Evolutionary conservation across 2,113 vertebrate genomes (phyloP).

Genomic region (Tachuris rubrigastra): DNA sequence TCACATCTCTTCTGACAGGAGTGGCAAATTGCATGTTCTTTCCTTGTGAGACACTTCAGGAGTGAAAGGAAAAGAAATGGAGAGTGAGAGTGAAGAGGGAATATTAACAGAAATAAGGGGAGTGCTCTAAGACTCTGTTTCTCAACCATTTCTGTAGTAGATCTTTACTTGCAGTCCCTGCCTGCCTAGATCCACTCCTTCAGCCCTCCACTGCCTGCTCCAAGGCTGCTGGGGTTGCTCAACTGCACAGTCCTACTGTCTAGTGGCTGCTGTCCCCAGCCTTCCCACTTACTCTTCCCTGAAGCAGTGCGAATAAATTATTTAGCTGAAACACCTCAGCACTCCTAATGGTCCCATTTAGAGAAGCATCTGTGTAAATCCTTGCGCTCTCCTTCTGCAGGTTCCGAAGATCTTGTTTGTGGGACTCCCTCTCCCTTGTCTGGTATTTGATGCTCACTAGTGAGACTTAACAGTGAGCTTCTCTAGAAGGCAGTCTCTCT

Average conservation of each 20-base stretch:
- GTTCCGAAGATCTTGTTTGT: not conserved
- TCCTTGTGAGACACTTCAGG: not conserved
- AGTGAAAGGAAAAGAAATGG: not conserved
- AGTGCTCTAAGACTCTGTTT: not conserved
- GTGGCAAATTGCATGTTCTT: not conserved
- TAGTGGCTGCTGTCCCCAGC: not conserved
- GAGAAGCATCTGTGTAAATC: not conserved
- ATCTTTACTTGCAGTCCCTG: not conserved
- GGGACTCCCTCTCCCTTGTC: not conserved
- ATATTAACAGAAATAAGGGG: not conserved
- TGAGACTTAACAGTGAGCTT: not conserved
- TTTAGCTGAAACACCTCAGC: not conserved
- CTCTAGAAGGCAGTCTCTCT: not conserved
- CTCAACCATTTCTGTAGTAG: not conserved
- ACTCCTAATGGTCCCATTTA: not conserved
- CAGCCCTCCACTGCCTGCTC: not conserved
- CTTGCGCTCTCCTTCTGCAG: accelerated
- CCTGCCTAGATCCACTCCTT: not conserved
- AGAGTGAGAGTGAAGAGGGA: not conserved
- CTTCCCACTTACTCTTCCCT: not conserved
- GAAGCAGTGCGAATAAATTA: not conserved
- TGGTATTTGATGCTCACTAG: not conserved
- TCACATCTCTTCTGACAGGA: not conserved
- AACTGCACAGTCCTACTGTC: not conserved
- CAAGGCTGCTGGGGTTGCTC: not conserved